Percentiles rank a stretch among this genome's conserved stretches.
Evolutionary conservation across 2,797 vertebrate species (phyloP).

Genomic region (Rhinophrynus dorsalis): DNA sequence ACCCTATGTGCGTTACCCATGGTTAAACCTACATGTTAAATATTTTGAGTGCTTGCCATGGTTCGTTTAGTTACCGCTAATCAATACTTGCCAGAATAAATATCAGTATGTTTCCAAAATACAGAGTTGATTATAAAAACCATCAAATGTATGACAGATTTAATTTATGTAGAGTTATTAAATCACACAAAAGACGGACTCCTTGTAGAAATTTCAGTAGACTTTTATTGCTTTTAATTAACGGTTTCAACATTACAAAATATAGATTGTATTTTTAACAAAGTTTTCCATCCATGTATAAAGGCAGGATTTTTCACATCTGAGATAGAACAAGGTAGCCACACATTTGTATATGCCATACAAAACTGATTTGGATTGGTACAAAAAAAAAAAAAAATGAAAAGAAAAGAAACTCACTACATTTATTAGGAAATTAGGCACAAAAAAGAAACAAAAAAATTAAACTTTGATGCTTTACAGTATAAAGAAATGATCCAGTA

Average conservation of each 20-base stretch:
- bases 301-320: conserved; percentile 65
- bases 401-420: conserved; percentile 40
- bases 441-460: conserved; percentile 59
- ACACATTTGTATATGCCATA: conserved; percentile 24
- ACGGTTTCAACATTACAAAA: conserved; percentile 72
- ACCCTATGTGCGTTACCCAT: too few relatives aligned
- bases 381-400: conserved; percentile 53
- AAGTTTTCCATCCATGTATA: conserved; percentile 66
- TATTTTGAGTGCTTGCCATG: too few relatives aligned
- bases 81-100: too few relatives aligned
- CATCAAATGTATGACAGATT: too few relatives aligned
- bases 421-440: conserved; percentile 68
- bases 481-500: conserved; percentile 61
- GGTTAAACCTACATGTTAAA: too few relatives aligned
- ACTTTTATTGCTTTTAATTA: conserved; percentile 75
- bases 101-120: too few relatives aligned
- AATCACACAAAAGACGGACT: background rate
- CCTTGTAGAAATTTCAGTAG: conserved; percentile 54
- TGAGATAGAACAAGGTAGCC: conserved; percentile 48
- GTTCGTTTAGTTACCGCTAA: too few relatives aligned
- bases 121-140: too few relatives aligned
- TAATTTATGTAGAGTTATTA: too few relatives aligned
- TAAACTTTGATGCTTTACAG: conserved; percentile 52
- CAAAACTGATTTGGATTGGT: conserved; percentile 65
- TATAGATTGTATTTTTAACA: conserved; percentile 64